Conservation (phyloP, 1,140 invertebrate species). For the Drosophila mayri region DNA sequence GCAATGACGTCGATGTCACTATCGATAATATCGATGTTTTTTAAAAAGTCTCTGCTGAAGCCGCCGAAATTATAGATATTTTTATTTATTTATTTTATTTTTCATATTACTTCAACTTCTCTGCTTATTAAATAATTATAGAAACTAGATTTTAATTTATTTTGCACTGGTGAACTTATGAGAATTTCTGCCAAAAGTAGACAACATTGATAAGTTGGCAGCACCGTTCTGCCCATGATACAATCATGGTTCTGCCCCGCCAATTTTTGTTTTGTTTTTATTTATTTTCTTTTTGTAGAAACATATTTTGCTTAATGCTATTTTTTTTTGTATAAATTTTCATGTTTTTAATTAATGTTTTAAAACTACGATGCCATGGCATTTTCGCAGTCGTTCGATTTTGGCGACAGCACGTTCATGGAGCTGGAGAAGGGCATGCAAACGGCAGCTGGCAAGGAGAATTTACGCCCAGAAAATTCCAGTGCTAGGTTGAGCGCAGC, state of each 20-base stretch:
- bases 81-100: too few relatives aligned
- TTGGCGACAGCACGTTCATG: slow-evolving; percentile 78
- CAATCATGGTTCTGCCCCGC: slow-evolving; percentile 6
- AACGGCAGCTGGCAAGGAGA: slow-evolving; percentile 16
- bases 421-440: slow-evolving; percentile 63
- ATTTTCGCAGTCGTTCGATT: slow-evolving; percentile 77
- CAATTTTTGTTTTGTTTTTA: slow-evolving; percentile 21
- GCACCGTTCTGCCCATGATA: background rate
- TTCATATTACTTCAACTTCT: background rate
- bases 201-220: slow-evolving; percentile 12
- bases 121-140: too few relatives aligned
- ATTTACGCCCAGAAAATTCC: slow-evolving; percentile 19
- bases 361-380: slow-evolving; percentile 42
- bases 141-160: background rate
- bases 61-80: too few relatives aligned
- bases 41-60: too few relatives aligned
- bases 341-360: slow-evolving; percentile 3
- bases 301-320: slow-evolving; percentile 8
- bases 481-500: slow-evolving; percentile 20
- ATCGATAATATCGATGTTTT: too few relatives aligned
- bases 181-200: background rate
- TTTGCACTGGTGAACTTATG: background rate
- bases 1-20: too few relatives aligned
- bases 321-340: background rate
- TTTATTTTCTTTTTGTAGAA: slow-evolving; percentile 18